These are phyloP conservation scores for Diprion similis DNA, from an alignment of 1,140 invertebrate species.

Conservation along the genomic window DNA sequence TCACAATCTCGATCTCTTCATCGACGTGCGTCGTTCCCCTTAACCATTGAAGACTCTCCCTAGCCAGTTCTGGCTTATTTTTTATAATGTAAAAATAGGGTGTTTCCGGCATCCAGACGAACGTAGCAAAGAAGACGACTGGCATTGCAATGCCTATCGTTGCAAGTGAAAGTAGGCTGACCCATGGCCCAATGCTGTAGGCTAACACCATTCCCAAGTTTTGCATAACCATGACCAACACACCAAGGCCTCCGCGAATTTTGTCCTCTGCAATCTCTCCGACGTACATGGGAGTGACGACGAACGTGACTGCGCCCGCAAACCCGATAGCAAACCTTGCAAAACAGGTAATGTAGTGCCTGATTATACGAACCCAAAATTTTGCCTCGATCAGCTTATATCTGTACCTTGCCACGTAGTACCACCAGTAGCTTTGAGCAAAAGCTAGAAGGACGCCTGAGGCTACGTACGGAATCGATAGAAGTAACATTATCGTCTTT, in stretches of 20 bases:
- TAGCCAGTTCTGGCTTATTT: conserved; percentile 64
- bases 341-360: too few relatives aligned
- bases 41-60: conserved; percentile 64
- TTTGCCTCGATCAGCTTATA: too few relatives aligned
- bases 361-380: too few relatives aligned
- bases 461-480: conserved; percentile 60
- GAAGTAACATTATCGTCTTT: conserved; percentile 67
- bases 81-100: conserved; percentile 71
- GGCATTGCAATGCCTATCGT: conserved; percentile 62
- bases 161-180: conserved; percentile 63
- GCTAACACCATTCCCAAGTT: conserved; percentile 69
- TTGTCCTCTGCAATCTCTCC: conserved; percentile 69
- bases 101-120: conserved; percentile 75
- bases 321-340: too few relatives aligned
- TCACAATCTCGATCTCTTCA: conserved; percentile 68
- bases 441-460: conserved; percentile 68
- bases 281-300: conserved; percentile 68
- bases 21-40: conserved; percentile 64
- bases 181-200: conserved; percentile 68
- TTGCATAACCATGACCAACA: conserved; percentile 65
- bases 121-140: conserved; percentile 65
- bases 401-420: neutral
- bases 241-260: conserved; percentile 69
- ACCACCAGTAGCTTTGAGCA: conserved; percentile 30
- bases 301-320: conserved; percentile 52